Evolutionary conservation across 2,888 invertebrate genomes (phyloP).

Genomic region (Tenthredo amoena): DNA sequence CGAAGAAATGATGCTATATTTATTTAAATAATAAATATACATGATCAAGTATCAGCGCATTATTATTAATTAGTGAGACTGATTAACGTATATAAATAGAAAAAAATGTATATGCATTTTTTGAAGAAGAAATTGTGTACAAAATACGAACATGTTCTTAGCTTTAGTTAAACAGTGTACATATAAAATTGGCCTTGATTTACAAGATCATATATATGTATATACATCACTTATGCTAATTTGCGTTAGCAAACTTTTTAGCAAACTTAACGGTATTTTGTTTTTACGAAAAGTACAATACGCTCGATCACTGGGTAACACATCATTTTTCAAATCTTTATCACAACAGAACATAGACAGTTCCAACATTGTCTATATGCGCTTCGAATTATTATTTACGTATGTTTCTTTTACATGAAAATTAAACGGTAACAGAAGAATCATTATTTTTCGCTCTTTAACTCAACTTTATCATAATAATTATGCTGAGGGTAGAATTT

Average conservation of each 20-base stretch:
- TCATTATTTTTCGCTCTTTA: constrained; percentile 52
- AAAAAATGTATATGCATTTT: constrained; percentile 59
- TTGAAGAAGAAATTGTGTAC: constrained; percentile 64
- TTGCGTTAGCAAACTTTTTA: constrained; percentile 55
- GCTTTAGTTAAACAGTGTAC: constrained; percentile 21
- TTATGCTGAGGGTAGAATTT: constrained; percentile 13
- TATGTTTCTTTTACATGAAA: constrained; percentile 13
- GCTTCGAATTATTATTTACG: constrained; percentile 29
- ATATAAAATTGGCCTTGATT: constrained; percentile 33
- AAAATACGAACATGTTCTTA: constrained; percentile 66
- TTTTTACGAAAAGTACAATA: constrained; percentile 34
- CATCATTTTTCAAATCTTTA: constrained; percentile 61
- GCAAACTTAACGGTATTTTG: constrained; percentile 60
- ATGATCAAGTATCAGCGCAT: constrained; percentile 57
- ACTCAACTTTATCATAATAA: constrained; percentile 42
- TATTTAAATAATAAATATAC: constrained; percentile 64
- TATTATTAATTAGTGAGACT: constrained; percentile 42
- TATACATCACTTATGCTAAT: constrained; percentile 56
- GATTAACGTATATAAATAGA: constrained; percentile 63
- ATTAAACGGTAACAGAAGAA: constrained; percentile 3
- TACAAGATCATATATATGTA: constrained; percentile 55
- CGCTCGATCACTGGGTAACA: constrained; percentile 64
- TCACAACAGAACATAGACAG: constrained; percentile 58
- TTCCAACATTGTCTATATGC: constrained; percentile 9
- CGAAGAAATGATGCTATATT: constrained; percentile 52